A percentile compares a stretch with the other conserved stretches of the same genome.
Conservation (phyloP, 2,797 vertebrate species). For the Manis crassicaudata region DNA sequence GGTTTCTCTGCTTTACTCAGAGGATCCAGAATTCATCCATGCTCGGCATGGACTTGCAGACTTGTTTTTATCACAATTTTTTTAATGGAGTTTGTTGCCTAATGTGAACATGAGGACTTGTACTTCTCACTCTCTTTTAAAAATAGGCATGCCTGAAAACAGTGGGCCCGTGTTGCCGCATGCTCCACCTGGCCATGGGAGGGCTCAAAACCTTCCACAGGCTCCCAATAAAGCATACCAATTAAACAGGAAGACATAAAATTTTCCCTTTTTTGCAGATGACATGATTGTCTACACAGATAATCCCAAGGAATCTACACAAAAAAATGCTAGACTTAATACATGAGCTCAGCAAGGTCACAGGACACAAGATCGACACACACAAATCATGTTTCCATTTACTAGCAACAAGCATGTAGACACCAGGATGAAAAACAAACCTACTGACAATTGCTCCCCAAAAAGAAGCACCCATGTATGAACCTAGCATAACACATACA, state of each 20-base stretch:
- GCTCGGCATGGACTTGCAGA: not conserved
- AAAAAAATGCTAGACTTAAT: not conserved
- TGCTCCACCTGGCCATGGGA: rapidly evolving
- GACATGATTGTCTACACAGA: not conserved
- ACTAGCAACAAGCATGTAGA: not conserved
- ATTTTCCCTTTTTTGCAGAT: not conserved
- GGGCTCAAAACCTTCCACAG: not conserved
- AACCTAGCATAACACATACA: not conserved
- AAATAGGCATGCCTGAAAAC: not conserved
- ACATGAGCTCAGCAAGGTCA: not conserved
- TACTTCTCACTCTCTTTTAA: not conserved
- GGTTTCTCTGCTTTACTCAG: not conserved
- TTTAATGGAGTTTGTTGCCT: not conserved
- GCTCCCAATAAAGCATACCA: not conserved
- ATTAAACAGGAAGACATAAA: not conserved
- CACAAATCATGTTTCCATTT: not conserved
- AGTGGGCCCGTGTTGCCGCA: rapidly evolving
- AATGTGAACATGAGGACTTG: not conserved
- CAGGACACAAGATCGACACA: not conserved
- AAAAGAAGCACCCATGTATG: not conserved
- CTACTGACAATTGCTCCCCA: not conserved
- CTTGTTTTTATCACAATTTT: not conserved
- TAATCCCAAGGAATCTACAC: not conserved
- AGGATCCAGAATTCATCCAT: not conserved
- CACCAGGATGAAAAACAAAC: not conserved